phyloP scores from a whole-genome alignment of 2,113 vertebrate genomes.

The Collichthys lucidus region DNA sequence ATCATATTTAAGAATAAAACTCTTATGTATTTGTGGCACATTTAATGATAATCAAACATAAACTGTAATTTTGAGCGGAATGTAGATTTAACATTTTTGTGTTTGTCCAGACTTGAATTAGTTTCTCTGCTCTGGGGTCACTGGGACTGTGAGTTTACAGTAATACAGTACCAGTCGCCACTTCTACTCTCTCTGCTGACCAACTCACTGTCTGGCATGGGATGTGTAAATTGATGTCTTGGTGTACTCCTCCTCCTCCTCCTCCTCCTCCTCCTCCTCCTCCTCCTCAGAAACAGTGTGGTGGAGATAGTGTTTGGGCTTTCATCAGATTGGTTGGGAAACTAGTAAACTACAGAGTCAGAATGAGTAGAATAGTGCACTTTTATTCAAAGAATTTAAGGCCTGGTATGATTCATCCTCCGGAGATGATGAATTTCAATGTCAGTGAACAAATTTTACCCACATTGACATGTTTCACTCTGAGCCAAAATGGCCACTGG shows the following conservation, averaged over 20 bases:
- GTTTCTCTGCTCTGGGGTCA: neutral
- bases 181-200: neutral
- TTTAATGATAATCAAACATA: neutral
- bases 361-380: neutral
- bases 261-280: neutral
- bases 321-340: neutral
- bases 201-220: slow-evolving; percentile 20
- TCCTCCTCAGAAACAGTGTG: slow-evolving; percentile 1
- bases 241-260: slow-evolving; percentile 31
- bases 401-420: no score
- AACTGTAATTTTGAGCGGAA: neutral
- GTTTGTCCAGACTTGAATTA: neutral
- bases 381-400: neutral
- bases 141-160: neutral
- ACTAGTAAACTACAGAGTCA: slow-evolving; percentile 8
- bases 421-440: no score
- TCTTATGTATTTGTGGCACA: neutral
- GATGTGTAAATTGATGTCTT: slow-evolving; percentile 26
- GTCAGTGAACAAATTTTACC: no score
- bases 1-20: neutral
- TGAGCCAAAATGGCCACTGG: no score
- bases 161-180: slow-evolving; percentile 21
- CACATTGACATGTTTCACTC: no score
- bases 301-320: slow-evolving; percentile 12
- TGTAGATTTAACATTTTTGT: neutral